phyloP scores from a whole-genome alignment of 2,113 vertebrate genomes.

The Tychaedon coryphoeus region DNA sequence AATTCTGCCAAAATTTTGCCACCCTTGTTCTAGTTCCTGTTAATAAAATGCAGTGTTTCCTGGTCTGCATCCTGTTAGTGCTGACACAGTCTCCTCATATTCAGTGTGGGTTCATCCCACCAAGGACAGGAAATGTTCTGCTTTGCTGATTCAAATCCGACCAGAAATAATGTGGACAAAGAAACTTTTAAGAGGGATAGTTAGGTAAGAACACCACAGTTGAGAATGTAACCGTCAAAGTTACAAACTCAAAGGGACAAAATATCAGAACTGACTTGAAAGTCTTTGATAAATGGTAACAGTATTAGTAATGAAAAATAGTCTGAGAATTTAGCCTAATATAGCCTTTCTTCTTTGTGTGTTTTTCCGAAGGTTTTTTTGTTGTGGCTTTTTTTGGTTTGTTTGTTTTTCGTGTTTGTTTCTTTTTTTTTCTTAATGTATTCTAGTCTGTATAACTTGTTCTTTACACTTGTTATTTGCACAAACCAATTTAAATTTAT shows the following conservation, averaged over 20 bases:
- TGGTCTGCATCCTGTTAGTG: conserved; percentile 26
- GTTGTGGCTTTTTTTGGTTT: not conserved
- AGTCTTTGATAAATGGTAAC: not conserved
- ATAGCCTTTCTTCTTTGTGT: not conserved
- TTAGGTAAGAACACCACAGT: not conserved
- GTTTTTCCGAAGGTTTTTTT: not conserved
- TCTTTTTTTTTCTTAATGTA: not conserved
- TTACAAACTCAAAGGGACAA: not conserved
- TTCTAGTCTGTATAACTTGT: not conserved
- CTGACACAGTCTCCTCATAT: not conserved
- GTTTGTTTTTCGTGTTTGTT: not conserved
- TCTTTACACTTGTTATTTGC: not conserved
- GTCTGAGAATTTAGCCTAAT: not conserved
- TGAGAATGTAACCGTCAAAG: not conserved
- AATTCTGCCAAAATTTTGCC: not conserved
- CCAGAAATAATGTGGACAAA: not conserved
- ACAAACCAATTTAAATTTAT: not conserved
- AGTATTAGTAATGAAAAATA: not conserved
- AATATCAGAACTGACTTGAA: not conserved
- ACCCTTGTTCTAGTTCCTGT: not conserved
- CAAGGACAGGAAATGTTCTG: conserved; percentile 31
- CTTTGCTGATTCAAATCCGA: conserved; percentile 17
- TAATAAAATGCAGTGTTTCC: conserved; percentile 16
- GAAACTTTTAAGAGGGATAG: not conserved
- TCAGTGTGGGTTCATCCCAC: not conserved